Conservation (phyloP, 1,140 invertebrate species). For the Aleiodes sp. region DNA sequence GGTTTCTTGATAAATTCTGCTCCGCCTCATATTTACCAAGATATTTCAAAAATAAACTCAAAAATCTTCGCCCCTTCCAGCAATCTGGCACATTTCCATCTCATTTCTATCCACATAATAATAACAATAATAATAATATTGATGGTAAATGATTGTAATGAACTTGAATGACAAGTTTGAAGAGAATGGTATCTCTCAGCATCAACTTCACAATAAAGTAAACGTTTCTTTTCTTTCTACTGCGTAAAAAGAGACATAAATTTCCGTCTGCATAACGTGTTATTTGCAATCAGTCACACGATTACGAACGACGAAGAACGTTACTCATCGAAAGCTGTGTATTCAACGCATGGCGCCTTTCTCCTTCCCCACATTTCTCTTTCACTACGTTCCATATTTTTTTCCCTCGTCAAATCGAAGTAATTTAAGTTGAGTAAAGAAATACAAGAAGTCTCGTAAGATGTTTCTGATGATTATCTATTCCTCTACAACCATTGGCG, state of each 20-base stretch:
- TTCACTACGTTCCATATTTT: neutral
- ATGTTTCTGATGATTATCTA: neutral
- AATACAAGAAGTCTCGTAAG: neutral
- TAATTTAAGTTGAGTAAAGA: neutral
- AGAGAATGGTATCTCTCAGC: no score
- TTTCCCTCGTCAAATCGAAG: neutral
- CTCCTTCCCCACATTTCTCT: neutral
- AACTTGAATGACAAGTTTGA: no score
- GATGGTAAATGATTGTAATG: no score
- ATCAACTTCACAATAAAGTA: no score
- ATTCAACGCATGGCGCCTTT: neutral
- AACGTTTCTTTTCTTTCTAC: neutral
- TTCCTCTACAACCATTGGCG: neutral
- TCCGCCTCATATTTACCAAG: no score
- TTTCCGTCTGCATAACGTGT: constrained; percentile 2
- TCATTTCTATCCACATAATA: no score
- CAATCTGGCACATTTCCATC: no score
- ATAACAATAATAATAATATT: no score
- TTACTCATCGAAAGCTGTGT: neutral
- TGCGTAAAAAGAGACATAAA: constrained; percentile 14
- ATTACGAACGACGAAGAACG: neutral
- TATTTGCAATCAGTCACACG: neutral
- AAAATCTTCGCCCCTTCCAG: no score
- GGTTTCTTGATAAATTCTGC: no score
- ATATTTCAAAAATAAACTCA: no score